These are phyloP conservation scores for Battus philenor DNA, from an alignment of 1,140 invertebrate species.

Conservation along the genomic window DNA sequence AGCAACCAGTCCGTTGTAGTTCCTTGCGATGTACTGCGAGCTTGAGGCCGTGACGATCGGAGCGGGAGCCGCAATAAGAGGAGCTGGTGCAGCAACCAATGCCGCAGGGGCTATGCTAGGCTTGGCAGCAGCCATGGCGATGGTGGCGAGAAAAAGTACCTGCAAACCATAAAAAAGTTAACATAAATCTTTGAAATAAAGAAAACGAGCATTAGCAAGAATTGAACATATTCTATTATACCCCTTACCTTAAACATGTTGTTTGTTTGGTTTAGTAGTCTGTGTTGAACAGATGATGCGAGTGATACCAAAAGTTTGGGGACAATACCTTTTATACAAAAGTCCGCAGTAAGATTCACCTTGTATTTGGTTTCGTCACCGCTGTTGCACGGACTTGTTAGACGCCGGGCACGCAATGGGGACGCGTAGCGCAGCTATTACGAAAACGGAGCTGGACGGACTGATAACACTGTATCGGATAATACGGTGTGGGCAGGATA, in stretches of 20 bases:
- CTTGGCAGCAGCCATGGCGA: constrained; percentile 56
- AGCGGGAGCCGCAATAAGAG: constrained; percentile 62
- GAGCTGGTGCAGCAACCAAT: constrained; percentile 51
- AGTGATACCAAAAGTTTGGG: constrained; percentile 46
- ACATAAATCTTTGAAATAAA: background rate
- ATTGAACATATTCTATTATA: no score
- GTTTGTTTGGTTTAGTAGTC: constrained; percentile 35
- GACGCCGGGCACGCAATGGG: constrained; percentile 57
- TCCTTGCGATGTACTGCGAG: constrained; percentile 79
- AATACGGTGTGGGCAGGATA: no score
- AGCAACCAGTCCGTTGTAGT: constrained; percentile 76
- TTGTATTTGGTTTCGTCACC: constrained; percentile 64
- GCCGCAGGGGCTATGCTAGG: constrained; percentile 52
- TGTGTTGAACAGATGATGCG: constrained; percentile 43
- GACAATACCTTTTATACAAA: constrained; percentile 69
- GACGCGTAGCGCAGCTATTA: constrained; percentile 47
- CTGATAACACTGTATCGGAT: constrained; percentile 37
- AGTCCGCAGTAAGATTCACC: constrained; percentile 55
- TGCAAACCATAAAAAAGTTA: constrained; percentile 23
- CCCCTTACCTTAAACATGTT: constrained; percentile 67
- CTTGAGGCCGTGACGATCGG: constrained; percentile 79
- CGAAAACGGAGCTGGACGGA: constrained; percentile 36
- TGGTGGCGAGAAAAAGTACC: constrained; percentile 49
- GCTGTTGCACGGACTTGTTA: constrained; percentile 39
- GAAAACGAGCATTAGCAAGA: background rate